Evolutionary conservation across 1,140 invertebrate species (phyloP), one percentile per base, ranked within the genome.

Genomic region (Drosophila kikkawai): DNA sequence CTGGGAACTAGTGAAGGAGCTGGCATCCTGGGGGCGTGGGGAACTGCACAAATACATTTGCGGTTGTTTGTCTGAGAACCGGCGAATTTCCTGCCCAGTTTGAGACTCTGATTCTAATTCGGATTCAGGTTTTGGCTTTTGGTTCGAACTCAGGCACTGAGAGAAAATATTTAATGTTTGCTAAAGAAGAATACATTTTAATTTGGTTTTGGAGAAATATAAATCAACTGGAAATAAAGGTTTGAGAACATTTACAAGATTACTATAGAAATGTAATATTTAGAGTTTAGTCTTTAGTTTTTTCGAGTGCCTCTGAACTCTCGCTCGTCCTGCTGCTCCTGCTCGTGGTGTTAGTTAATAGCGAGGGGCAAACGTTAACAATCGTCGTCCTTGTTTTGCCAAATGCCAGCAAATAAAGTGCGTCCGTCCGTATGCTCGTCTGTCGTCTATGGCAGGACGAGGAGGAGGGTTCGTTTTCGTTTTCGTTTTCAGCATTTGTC

Each of bases 11-110:
- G 22, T 15, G 0, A 15, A 51, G 48, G 48, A 17, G 11, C 26
- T 32, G 8, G 45, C n/a, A 36, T 60, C 29, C 22, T n/a, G 39
- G 34, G 44, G 57, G 41, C 15, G 6, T 60, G 22, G 42, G 51
- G 8, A 34, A 57, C 37, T 26, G 80, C 75, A 82, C 79, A 82
- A 82, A 74, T 80, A 82, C 80, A 82, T 82, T 82, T 82, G 80
- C 67, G 74, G 80, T 80, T 80, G 79, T 81, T 81, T 76, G 78
- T 74, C 75, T 67, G 66, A 45, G 41, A 64, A 55, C 55, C 67
- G 17, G 15, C 55, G 37, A 32, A 37, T 37, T 45, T 67, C 60
- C 65, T 64, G 59, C 32, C 41, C 64, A 67, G 59, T 42, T 61
- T 67, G n/a, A 64, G 22, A 26, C 41, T 55, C 34, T 63, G 39